Base-by-base conservation (phyloP, 2,113 vertebrate genomes). In the Trichechus manatus region DNA sequence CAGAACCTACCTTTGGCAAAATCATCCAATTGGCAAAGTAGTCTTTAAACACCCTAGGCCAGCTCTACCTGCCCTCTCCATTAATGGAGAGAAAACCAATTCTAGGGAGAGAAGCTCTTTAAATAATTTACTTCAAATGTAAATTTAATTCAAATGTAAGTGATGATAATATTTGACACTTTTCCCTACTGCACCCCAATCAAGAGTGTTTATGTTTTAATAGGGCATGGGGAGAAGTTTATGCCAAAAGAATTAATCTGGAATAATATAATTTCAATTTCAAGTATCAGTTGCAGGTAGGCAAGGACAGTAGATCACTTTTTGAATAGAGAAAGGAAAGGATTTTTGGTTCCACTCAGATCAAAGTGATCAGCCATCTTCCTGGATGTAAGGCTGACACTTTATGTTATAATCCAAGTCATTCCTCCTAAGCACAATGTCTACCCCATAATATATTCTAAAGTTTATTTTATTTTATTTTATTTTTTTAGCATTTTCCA, bases 141-240 rank as follows among this genome's bases (percentile, higher is more conserved):
- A 89, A 94, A 96, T 31, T 80, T 97, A 25, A n/a, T 68, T 74
- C n/a, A 59, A 82, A 80, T 81, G 42, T 95, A 1, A 89, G 53
- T 63, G 20, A 77, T 85, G 20, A 78, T 84, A 83, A 89, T 27
- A 87, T 39, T 56, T 44, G 9, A 89, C 36, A 75, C 9, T 80
- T 90, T 88, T 4, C 10, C 19, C 4, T 83, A 79, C 5, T 81
- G 13, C 8, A 89, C 14, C 17, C 3, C 27, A 86, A 61, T 10
- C 7, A 89, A 72, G 33, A 33, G 20, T 92, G 15, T 81, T 89
- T 89, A 31, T 74, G 87, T 87, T 56, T 47, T 77, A 92, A 91
- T 19, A 50, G 4, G 11, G 6, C 22, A 3, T 83, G 20, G 17
- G 29, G 44, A 61, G n/a, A 81, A 33, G 11, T 74, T 91, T 70